Evolutionary conservation across 2,797 vertebrate genomes (phyloP).

Genomic region (Myotis findleyi): DNA sequence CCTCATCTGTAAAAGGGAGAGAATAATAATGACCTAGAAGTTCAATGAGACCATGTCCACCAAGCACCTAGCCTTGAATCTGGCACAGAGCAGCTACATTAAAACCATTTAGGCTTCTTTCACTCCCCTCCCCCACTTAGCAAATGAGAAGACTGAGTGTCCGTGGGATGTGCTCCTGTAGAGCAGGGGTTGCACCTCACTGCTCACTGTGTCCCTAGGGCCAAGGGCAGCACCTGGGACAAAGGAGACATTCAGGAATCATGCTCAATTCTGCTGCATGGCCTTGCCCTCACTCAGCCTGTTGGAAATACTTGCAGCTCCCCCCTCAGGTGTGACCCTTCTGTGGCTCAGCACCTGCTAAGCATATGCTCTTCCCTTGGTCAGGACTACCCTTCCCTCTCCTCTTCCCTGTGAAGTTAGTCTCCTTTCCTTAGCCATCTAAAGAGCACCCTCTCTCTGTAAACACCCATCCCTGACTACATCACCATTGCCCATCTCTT

Average conservation of each 20-base stretch:
- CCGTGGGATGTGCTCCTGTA: neutral
- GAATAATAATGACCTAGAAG: neutral
- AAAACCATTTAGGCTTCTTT: neutral
- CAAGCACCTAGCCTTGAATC: neutral
- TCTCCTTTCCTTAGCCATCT: neutral
- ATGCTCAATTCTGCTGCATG: neutral
- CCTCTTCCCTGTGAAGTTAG: neutral
- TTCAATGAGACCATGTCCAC: neutral
- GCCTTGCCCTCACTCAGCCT: neutral
- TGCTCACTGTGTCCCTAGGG: accelerated
- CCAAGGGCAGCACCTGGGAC: neutral
- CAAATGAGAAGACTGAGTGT: neutral
- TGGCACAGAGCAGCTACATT: neutral
- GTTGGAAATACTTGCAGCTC: neutral
- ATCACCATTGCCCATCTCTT: neutral
- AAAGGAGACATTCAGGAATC: neutral
- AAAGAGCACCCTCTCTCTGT: neutral
- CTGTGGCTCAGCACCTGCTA: neutral
- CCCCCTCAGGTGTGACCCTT: neutral
- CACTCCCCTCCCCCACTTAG: neutral
- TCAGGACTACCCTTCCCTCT: neutral
- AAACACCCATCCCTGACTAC: neutral
- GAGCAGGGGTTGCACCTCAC: neutral
- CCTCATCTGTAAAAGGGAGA: neutral
- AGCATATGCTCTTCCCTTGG: neutral